Percentiles rank a stretch among this genome's conserved stretches.
Conservation (phyloP, 2,888 invertebrate genomes). For the Xylota segnis region DNA sequence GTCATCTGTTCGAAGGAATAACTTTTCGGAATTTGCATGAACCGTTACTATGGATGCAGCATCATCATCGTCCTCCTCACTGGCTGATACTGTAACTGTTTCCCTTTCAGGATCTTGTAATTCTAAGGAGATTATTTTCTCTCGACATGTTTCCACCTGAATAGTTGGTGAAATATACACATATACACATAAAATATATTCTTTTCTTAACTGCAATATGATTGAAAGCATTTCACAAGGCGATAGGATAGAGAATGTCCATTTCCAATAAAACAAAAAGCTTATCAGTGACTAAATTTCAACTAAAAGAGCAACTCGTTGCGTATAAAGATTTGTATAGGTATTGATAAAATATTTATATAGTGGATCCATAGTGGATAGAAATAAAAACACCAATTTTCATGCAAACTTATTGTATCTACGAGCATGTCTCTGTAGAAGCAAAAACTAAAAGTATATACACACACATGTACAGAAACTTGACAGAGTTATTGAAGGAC, state of each 20-base stretch:
- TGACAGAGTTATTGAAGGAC: not conserved
- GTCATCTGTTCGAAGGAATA: constrained; percentile 82
- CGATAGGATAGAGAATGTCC: constrained; percentile 47
- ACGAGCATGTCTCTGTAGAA: not conserved
- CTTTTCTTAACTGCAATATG: not conserved
- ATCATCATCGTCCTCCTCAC: constrained; percentile 86
- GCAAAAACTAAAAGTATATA: not conserved
- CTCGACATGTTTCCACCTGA: constrained; percentile 94
- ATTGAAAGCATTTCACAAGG: constrained; percentile 56
- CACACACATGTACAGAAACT: not conserved
- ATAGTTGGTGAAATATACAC: constrained; percentile 80
- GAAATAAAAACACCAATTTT: not conserved
- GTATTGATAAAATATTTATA: not conserved
- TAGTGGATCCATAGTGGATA: constrained; percentile 24
- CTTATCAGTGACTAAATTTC: constrained; percentile 34
- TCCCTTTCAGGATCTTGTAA: constrained; percentile 86
- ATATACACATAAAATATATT: constrained; percentile 37
- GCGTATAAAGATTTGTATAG: not conserved
- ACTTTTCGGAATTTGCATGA: constrained; percentile 83
- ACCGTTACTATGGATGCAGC: constrained; percentile 85
- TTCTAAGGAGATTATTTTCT: constrained; percentile 95
- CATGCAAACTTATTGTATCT: constrained; percentile 26
- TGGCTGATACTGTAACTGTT: constrained; percentile 76
- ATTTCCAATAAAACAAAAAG: constrained; percentile 42
- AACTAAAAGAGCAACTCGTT: constrained; percentile 16